These are phyloP conservation scores for Neria commutata DNA, from an alignment of 2,888 invertebrate genomes.

Conservation along the genomic window DNA sequence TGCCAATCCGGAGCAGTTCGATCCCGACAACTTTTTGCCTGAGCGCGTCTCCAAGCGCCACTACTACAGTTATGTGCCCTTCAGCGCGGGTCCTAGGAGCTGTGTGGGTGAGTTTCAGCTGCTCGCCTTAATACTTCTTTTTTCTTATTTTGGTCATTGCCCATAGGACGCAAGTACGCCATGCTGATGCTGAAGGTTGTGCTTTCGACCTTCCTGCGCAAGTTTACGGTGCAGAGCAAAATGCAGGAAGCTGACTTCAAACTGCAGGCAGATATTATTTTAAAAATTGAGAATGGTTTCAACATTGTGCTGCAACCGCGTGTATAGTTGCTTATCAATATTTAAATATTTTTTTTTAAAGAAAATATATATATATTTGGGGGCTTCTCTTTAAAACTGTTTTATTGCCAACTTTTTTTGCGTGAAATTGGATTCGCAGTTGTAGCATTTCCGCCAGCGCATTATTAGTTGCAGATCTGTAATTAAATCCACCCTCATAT, in stretches of 20 bases:
- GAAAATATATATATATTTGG: background rate
- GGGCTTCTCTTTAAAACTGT: too few species aligned
- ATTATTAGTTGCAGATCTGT: background rate
- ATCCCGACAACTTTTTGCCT: constrained; percentile 77
- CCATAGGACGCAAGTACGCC: constrained; percentile 74
- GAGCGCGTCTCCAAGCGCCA: constrained; percentile 74
- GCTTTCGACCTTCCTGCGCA: constrained; percentile 71
- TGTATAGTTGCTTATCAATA: background rate
- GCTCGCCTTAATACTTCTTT: background rate
- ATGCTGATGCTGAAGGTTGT: constrained; percentile 74
- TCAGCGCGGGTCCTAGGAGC: constrained; percentile 62
- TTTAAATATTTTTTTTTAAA: background rate
- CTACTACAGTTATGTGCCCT: constrained; percentile 77
- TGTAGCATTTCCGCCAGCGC: background rate
- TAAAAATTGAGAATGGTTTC: constrained; percentile 74
- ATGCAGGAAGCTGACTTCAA: constrained; percentile 69
- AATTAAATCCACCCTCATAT: too few species aligned
- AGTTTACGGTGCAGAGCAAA: constrained; percentile 68
- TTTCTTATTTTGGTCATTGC: background rate
- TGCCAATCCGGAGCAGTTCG: constrained; percentile 70
- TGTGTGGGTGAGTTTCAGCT: constrained; percentile 65
- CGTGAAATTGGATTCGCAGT: background rate
- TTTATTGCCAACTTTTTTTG: background rate
- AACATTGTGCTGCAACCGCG: constrained; percentile 70
- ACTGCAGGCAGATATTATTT: constrained; percentile 71